Percentiles rank a stretch among this genome's conserved stretches.
phyloP scores from a whole-genome alignment of 2,113 vertebrate genomes.

The Corythornis vintsioides region DNA sequence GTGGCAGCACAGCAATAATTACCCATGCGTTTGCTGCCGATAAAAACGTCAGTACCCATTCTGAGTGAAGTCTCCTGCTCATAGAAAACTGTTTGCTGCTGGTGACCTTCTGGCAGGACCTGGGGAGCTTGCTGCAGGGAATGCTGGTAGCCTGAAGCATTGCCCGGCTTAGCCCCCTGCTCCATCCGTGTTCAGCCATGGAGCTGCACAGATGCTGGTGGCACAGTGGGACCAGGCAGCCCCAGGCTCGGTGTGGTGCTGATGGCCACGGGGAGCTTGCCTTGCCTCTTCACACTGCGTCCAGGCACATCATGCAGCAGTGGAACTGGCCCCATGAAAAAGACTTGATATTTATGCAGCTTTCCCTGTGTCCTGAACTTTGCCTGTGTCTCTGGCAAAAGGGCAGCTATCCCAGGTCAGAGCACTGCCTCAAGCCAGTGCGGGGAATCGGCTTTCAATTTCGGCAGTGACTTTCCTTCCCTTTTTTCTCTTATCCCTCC shows the following conservation, averaged over 20 bases:
- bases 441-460: slow-evolving; percentile 71
- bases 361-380: slow-evolving; percentile 55
- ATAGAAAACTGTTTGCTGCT: not conserved
- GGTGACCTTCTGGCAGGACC: not conserved
- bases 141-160: not conserved
- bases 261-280: not conserved
- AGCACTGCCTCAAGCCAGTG: slow-evolving; percentile 73
- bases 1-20: not conserved
- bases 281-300: not conserved
- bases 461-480: slow-evolving; percentile 67
- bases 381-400: slow-evolving; percentile 64
- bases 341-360: slow-evolving; percentile 70
- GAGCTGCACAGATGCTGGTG: not conserved
- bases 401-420: slow-evolving; percentile 77
- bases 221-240: not conserved
- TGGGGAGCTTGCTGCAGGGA: not conserved
- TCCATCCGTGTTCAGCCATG: not conserved
- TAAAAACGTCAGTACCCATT: not conserved
- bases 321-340: not conserved
- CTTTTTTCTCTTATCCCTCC: slow-evolving; percentile 63
- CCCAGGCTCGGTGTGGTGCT: not conserved
- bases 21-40: not conserved
- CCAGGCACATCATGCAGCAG: slow-evolving; percentile 3
- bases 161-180: rapidly evolving
- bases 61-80: not conserved